Base-by-base conservation (phyloP, 2,888 invertebrate species). In the Cheilosia scutellata region DNA sequence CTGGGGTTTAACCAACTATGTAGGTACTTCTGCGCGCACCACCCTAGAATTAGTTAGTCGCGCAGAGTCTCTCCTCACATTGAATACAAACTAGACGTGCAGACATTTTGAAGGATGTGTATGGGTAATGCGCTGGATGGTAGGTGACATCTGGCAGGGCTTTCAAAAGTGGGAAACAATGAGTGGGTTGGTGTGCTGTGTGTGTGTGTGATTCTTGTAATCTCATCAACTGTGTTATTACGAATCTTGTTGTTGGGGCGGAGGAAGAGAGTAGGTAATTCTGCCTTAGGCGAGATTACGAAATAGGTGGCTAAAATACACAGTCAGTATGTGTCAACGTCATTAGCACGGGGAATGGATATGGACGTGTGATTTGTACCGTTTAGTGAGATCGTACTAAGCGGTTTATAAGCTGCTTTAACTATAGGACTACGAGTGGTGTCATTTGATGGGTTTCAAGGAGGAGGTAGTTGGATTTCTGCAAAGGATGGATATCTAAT, bases 111-210 rank as follows among this genome's bases (percentile, higher is more conserved):
- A 82, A 86, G 86, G 86, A 86, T 86, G 62, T 86, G 76, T 68
- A 77, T 58, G 80, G 82, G 62, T 40, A 57, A 66, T 66, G 66
- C 31, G 66, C 31, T 86, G 33, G 82, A 80, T 68, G 72, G 68
- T 47, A 62, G 86, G 86, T 86, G 86, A 86, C 86, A 86, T 82
- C 82, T 86, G 86, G 86, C 86, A 86, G 80, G 76, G 82, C 77
- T 77, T 68, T 82, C 82, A 74, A 82, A 86, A 86, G 58, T 77
- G 44, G 76, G 51, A 86, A 86, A 77, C 86, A 86, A 86, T 86
- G 82, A 82, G 82, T 86, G 82, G 86, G 82, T 57, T 51, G 57
- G 20, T 0, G 25, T 11, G 16, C 44, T 53, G 47, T 42, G n/a
- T 76, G 42, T 60, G 29, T 31, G 13, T 11, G 11, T 70, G 47